phyloP scores from a whole-genome alignment of 2,888 invertebrate species.

The Limulus polyphemus region DNA sequence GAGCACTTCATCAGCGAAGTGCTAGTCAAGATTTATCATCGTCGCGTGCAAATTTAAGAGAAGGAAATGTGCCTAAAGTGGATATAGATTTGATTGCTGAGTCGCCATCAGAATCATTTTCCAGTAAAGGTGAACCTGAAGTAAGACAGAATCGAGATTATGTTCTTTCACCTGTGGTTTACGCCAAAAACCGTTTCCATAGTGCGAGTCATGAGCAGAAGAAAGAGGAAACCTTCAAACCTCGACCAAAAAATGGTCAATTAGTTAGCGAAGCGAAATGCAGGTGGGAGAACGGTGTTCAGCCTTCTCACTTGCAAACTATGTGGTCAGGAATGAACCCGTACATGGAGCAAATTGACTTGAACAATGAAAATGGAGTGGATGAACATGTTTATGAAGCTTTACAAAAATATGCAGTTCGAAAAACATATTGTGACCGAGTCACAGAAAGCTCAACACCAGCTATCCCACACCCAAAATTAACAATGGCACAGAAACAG shows the following conservation, averaged over 20 bases:
- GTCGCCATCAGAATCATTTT: too few relatives aligned
- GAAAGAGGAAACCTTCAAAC: conserved; percentile 33
- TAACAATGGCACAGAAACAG: conserved; percentile 48
- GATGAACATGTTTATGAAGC: too few relatives aligned
- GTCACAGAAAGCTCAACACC: conserved; percentile 24
- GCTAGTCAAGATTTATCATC: background rate
- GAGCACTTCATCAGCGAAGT: background rate
- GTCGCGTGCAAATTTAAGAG: background rate
- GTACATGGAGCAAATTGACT: conserved; percentile 7
- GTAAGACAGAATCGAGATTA: conserved; percentile 11
- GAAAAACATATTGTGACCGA: background rate
- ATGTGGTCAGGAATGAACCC: conserved; percentile 3
- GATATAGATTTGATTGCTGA: too few relatives aligned
- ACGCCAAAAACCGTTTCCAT: conserved; percentile 52
- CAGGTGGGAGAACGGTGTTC: conserved; percentile 16
- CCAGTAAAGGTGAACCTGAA: too few relatives aligned
- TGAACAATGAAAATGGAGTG: conserved; percentile 4
- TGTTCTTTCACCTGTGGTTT: conserved; percentile 48
- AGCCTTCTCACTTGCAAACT: conserved; percentile 3
- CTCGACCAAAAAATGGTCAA: conserved; percentile 38
- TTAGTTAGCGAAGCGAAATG: conserved; percentile 22
- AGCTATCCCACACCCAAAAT: conserved; percentile 53
- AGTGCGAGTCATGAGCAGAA: conserved; percentile 39
- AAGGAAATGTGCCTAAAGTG: background rate
- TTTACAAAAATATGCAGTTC: too few relatives aligned